Evolutionary conservation across 2,888 invertebrate genomes (phyloP), one percentile per base, ranked within the genome.

Genomic region (Eurois occulta): DNA sequence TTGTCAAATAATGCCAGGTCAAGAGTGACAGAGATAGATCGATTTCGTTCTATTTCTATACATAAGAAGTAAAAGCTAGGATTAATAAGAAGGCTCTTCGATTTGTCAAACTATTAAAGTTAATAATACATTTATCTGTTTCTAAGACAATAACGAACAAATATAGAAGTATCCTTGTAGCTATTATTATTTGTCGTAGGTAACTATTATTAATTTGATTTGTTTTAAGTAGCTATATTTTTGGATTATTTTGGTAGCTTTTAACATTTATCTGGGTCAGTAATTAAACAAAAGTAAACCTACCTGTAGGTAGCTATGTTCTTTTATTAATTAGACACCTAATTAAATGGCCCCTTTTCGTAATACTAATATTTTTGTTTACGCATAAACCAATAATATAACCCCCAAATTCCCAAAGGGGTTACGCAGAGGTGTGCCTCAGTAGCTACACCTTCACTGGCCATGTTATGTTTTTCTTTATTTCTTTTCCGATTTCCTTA

Each of bases 1-100:
- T 86, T 86, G 85, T 75, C 90, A 78, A 84, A 86, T 82, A 84
- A 87, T 71, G 73, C 67, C 72, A 72, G 87, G 81, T 83, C 86
- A 84, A 74, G 85, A 84, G 77, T 86, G 90, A 89, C 89, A 86
- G 83, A 87, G 90, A 90, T 82, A 75, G 86, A 91, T 89, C 66
- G 81, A 86, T 80, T 72, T 55, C 58, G 64, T 75, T 83, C 43
- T 87, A 74, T 85, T 86, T 80, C 71, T 75, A 69, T 76, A 48
- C 24, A 24, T 41, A 64, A 71, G 21, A 69, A 71, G 32, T 72
- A 74, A n/a, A 80, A 24, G 58, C n/a, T 35, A 48, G 75, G 60
- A 77, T 64, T 64, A 70, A 35, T 65, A 35, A 28, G 18, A 32
- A 21, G 21, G 32, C 7, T 11, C 35, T 72, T 69, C 66, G 64